Evolutionary conservation across 2,797 vertebrate species (phyloP).

Genomic region (Sitta carolinensis): DNA sequence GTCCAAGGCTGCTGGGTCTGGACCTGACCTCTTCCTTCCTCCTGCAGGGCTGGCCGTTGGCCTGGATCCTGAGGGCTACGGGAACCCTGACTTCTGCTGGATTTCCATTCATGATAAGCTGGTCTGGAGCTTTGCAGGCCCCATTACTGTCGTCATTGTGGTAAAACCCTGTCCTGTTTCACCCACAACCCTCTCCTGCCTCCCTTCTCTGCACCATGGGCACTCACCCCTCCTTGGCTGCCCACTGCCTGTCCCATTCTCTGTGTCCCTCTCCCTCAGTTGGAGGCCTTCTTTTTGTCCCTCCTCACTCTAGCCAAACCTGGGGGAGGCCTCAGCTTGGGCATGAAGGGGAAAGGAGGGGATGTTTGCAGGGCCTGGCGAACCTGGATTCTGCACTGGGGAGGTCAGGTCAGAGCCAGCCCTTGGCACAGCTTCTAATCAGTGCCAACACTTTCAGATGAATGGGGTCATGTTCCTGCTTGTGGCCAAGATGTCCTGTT

Average conservation of each 20-base stretch:
- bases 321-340: neutral
- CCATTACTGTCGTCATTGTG: constrained; percentile 91
- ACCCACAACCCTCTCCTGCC: neutral
- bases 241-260: constrained; percentile 1
- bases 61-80: constrained; percentile 95
- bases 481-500: constrained; percentile 91
- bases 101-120: constrained; percentile 98
- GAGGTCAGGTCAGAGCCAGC: neutral
- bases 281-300: neutral
- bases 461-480: constrained; percentile 94
- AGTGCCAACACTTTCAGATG: constrained; percentile 79
- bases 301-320: neutral
- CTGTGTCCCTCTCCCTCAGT: neutral
- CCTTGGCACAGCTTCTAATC: constrained; percentile 32
- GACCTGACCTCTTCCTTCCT: neutral
- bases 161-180: constrained; percentile 77
- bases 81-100: constrained; percentile 99
- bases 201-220: neutral
- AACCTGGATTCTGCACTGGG: neutral
- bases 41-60: constrained; percentile 90
- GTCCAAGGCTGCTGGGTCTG: neutral
- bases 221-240: neutral
- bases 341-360: constrained; percentile 12
- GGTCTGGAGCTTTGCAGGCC: constrained; percentile 98
- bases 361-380: neutral